Evolutionary conservation across 2,888 invertebrate species (phyloP).

Genomic region (Anthrax anthrax): DNA sequence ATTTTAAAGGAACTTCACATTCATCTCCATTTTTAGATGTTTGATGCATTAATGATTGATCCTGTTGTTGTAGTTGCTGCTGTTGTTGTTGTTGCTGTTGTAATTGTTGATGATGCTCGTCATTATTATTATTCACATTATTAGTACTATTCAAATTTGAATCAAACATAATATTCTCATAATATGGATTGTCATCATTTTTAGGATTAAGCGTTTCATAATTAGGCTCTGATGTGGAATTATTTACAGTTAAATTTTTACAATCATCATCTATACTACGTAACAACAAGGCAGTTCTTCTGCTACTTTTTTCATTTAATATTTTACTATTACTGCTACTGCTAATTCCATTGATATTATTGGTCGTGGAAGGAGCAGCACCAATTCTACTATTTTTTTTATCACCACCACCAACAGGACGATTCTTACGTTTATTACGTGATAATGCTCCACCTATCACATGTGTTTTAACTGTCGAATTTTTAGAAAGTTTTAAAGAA

Average conservation of each 20-base stretch:
- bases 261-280: slow-evolving; percentile 25
- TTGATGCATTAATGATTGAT: too few species aligned
- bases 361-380: slow-evolving; percentile 6
- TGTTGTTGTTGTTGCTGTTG: neutral
- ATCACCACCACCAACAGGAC: slow-evolving; percentile 2
- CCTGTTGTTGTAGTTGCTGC: neutral
- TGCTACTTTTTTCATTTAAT: slow-evolving; percentile 17
- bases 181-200: slow-evolving; percentile 12
- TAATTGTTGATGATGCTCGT: neutral
- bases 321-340: slow-evolving; percentile 2
- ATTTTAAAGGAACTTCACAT: slow-evolving; percentile 12
- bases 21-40: neutral
- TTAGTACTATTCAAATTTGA: slow-evolving; percentile 17
- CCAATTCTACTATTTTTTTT: slow-evolving; percentile 17
- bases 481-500: slow-evolving; percentile 53
- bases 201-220: slow-evolving; percentile 32
- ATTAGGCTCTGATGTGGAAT: slow-evolving; percentile 25
- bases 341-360: neutral
- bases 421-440: slow-evolving; percentile 23
- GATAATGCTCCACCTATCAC: slow-evolving; percentile 23
- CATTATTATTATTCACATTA: slow-evolving; percentile 2
- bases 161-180: slow-evolving; percentile 16
- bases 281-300: slow-evolving; percentile 27
- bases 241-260: slow-evolving; percentile 25
- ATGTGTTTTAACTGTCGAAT: slow-evolving; percentile 32